phyloP scores from a whole-genome alignment of 1,140 invertebrate genomes.

The Dufourea novaeangliae region DNA sequence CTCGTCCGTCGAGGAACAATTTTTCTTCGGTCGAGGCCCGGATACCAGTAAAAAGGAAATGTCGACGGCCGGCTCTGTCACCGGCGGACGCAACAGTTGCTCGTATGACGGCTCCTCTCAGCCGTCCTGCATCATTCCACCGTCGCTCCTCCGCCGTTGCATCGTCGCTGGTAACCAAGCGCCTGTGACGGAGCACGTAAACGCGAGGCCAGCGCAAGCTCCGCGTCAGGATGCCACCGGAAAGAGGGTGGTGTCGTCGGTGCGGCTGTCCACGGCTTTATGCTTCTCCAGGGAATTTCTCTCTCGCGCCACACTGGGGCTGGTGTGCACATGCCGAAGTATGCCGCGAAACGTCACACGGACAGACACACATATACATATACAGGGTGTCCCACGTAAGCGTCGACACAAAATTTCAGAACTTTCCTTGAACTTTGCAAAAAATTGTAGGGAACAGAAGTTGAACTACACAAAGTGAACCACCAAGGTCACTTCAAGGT shows the following conservation, averaged over 20 bases:
- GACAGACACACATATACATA: conserved; percentile 16
- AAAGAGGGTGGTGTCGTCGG: conserved; percentile 56
- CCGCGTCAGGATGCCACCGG: conserved; percentile 63
- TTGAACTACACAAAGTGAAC: no score
- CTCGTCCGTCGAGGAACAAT: not conserved
- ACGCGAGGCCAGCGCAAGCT: conserved; percentile 57
- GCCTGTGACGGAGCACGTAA: conserved; percentile 60
- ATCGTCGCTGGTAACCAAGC: conserved; percentile 40
- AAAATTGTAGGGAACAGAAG: no score
- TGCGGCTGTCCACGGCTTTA: conserved; percentile 64
- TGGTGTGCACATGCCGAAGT: no score
- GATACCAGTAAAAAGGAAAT: conserved; percentile 22
- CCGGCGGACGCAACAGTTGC: conserved; percentile 74
- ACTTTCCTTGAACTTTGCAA: no score
- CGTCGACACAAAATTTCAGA: no score
- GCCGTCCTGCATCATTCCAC: no score
- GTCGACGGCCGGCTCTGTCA: not conserved
- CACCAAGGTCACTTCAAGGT: no score
- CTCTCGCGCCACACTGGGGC: conserved; percentile 56
- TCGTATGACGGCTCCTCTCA: conserved; percentile 66
- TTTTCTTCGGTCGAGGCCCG: conserved; percentile 8
- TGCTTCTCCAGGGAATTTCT: conserved; percentile 63
- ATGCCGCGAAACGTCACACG: no score
- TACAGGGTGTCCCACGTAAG: no score
- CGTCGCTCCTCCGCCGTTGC: conserved; percentile 46